Base-by-base conservation (phyloP, 2,888 invertebrate species). In the Lacanobia oleracea region DNA sequence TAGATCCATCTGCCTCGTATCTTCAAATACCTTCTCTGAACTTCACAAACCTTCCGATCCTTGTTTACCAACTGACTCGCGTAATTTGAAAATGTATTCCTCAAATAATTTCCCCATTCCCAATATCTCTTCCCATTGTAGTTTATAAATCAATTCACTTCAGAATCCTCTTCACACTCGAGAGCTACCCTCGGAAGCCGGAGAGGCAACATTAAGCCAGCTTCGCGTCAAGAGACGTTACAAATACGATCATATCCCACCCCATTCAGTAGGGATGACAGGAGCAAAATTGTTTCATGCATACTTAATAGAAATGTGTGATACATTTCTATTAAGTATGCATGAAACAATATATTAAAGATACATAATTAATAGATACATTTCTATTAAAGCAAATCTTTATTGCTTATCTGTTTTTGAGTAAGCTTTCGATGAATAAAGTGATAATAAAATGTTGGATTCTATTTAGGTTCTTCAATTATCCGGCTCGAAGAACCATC, bases 191-290 rank as follows among this genome's bases (percentile, higher is more conserved):
- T 71, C 23, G 23, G 70, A 59, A 61, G 14, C 66, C 48, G 48
- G 50, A 65, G 65, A 51, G 68, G 50, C 21, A 67, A 78, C 66
- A 68, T 59, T 40, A 66, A 71, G 33, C 73, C 75, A 67, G 71
- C 48, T 62, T 59, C 43, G 16, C 33, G 50, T 68, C 64, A 67
- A 78, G 71, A 67, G 75, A 75, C 64, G 65, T 71, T 77, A 76
- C 72, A 76, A 77, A 79, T 81, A 67, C 67, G 66, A 71, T 79
- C 72, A 82, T 82, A 75, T 77, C 70, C 60, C 56, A 73, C 65
- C 67, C 68, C 70, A 71, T 76, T 74, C 72, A 64, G 67, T 79
- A 63, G 61, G 61, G 50, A 59, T 71, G 78, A 78, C 72, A 61
- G 63, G 72, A 66, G 67, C 57, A 43, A 61, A 67, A 77, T 77